A percentile compares a stretch with the other conserved stretches of the same genome.
Conservation (phyloP, 2,113 vertebrate genomes). For the Gymnocephalus cernua region DNA sequence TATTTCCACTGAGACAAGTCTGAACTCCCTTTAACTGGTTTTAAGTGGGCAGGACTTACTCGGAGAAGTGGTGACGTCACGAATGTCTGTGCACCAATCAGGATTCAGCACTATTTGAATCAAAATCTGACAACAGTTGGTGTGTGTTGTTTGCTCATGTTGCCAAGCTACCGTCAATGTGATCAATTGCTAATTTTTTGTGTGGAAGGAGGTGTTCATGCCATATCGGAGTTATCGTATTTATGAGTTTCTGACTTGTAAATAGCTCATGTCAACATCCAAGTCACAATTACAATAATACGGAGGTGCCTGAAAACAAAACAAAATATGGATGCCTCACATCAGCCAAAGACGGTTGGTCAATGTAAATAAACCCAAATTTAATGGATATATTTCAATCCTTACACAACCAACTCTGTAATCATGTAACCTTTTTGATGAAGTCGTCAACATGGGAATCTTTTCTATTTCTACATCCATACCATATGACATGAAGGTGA, state of each 20-base stretch:
- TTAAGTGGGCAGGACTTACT: neutral
- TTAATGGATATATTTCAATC: neutral
- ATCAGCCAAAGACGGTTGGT: neutral
- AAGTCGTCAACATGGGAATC: neutral
- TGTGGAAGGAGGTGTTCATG: neutral
- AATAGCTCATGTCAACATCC: neutral
- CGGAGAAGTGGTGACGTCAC: neutral
- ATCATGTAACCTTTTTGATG: neutral
- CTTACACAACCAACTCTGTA: neutral
- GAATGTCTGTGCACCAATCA: neutral
- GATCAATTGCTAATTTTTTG: neutral
- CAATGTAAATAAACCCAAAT: neutral
- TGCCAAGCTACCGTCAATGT: neutral
- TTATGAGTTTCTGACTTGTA: neutral
- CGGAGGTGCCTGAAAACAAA: neutral
- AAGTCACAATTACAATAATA: neutral
- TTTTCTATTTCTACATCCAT: neutral
- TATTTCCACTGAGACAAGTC: neutral
- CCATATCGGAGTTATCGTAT: neutral
- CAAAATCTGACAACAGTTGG: neutral
- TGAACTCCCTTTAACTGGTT: neutral
- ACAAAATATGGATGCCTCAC: neutral
- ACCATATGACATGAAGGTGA: neutral
- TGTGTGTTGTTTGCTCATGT: slow-evolving; percentile 2
- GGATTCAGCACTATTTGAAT: neutral